phyloP scores from a whole-genome alignment of 2,797 vertebrate genomes.

The Coregonus suidteri region DNA sequence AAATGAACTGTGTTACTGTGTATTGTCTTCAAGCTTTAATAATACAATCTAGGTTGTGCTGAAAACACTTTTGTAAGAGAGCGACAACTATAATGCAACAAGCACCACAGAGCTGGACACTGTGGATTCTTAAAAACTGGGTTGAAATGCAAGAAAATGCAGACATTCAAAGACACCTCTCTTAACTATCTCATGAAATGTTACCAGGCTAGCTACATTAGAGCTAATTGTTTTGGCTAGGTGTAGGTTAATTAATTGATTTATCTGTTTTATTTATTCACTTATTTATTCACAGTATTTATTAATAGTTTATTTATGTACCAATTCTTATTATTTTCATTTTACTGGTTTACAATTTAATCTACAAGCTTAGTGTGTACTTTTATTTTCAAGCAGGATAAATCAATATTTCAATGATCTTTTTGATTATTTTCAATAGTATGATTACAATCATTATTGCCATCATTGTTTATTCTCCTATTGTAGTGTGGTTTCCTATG shows the following conservation, averaged over 20 bases:
- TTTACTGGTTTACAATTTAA: conserved; percentile 60
- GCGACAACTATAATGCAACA: conserved; percentile 20
- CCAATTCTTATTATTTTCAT: conserved; percentile 61
- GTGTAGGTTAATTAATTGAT: conserved; percentile 65
- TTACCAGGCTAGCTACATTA: conserved; percentile 57
- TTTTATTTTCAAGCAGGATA: conserved; percentile 73
- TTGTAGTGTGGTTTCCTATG: conserved; percentile 80
- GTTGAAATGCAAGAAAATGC: conserved; percentile 26
- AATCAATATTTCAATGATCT: conserved; percentile 43
- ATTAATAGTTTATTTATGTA: conserved; percentile 77
- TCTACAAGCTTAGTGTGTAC: conserved; percentile 66
- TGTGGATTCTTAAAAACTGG: conserved; percentile 56
- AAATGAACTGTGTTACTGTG: conserved; percentile 57
- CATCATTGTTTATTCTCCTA: conserved; percentile 65
- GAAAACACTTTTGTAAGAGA: conserved; percentile 43
- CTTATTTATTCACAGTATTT: conserved; percentile 78
- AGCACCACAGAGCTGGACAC: conserved; percentile 71
- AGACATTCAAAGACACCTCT: conserved; percentile 36
- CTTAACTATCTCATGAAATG: conserved; percentile 40
- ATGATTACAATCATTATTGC: conserved; percentile 54
- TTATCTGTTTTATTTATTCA: conserved; percentile 68
- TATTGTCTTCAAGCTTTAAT: conserved; percentile 45
- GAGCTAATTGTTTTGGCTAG: conserved; percentile 70
- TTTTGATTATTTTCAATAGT: conserved; percentile 51
- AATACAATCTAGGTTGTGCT: conserved; percentile 35